A percentile compares a stretch with the other conserved stretches of the same genome.
Evolutionary conservation across 2,113 vertebrate genomes (phyloP).

Genomic region (Microcebus jonahi): DNA sequence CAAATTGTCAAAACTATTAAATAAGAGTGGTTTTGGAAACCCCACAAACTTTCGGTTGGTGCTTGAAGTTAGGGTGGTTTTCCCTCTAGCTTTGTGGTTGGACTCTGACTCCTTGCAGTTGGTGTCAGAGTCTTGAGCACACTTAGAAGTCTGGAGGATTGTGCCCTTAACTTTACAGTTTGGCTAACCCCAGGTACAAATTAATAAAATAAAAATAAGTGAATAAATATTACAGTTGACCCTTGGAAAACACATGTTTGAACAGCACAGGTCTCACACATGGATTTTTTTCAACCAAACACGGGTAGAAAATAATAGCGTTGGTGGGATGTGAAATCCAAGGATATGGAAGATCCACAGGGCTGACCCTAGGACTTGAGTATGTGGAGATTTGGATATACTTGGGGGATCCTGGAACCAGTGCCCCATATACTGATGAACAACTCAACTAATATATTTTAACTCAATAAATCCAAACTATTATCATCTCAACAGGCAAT

Average conservation of each 20-base stretch:
- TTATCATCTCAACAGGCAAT: neutral
- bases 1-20: neutral
- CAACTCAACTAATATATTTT: neutral
- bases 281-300: too few species aligned
- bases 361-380: too few species aligned
- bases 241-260: too few species aligned
- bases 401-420: too few species aligned
- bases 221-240: neutral
- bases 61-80: neutral
- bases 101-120: neutral
- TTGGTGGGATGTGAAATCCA: too few species aligned
- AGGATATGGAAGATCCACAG: too few species aligned
- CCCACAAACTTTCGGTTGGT: neutral
- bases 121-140: neutral
- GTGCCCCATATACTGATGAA: too few species aligned
- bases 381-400: too few species aligned
- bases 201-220: neutral
- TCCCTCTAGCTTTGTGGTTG: neutral
- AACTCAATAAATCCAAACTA: neutral
- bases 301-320: too few species aligned
- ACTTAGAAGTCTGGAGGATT: neutral
- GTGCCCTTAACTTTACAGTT: neutral
- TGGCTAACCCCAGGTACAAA: neutral
- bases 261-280: too few species aligned
- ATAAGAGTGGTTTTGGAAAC: neutral